These are phyloP conservation scores for Enteromius fasciolatus DNA, from an alignment of 2,797 vertebrate species.

Conservation along the genomic window DNA sequence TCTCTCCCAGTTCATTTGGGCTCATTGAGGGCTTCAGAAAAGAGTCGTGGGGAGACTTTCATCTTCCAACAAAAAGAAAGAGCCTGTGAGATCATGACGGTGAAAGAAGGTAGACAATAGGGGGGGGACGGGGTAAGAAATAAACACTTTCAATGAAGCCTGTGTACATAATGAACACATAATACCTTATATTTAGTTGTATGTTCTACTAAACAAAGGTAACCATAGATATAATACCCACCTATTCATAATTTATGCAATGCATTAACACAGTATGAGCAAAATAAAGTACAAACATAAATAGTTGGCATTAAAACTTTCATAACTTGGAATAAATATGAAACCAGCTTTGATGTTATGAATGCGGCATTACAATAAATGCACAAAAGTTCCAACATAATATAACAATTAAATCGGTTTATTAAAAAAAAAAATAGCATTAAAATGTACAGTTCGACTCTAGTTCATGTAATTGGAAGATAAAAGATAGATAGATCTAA, in stretches of 20 bases:
- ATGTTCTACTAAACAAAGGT: neutral
- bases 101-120: constrained; percentile 43
- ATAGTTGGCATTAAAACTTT: neutral
- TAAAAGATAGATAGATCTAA: neutral
- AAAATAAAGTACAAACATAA: neutral
- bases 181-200: neutral
- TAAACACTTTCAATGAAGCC: constrained; percentile 13
- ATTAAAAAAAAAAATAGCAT: neutral
- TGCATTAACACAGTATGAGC: neutral
- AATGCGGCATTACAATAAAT: neutral
- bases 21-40: constrained; percentile 77
- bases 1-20: constrained; percentile 80
- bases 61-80: constrained; percentile 71
- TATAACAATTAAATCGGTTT: neutral
- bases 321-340: neutral
- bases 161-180: neutral
- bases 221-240: neutral
- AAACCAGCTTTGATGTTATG: neutral
- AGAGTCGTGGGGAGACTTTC: constrained; percentile 80
- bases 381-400: neutral
- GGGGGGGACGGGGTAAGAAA: constrained; percentile 56
- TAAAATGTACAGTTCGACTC: neutral
- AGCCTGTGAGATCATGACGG: constrained; percentile 61
- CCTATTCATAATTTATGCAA: neutral
- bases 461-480: neutral